Evolutionary conservation across 2,113 vertebrate species (phyloP).

Genomic region (Galemys pyrenaicus): DNA sequence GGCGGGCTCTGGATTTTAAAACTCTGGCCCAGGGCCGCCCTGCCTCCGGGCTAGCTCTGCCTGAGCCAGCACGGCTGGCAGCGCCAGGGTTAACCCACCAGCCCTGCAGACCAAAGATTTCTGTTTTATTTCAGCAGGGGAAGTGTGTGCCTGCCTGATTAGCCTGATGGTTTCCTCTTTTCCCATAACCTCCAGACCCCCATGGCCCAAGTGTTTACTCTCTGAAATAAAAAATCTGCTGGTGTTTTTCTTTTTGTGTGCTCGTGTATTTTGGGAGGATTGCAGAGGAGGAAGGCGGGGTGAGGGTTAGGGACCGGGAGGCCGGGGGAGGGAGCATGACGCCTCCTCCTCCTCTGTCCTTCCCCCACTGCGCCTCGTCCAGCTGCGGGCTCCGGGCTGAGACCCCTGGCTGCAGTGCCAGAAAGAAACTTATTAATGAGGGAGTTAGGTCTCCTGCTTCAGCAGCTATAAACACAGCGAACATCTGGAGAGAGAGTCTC

Average conservation of each 20-base stretch:
- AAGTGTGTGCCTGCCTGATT: conserved; percentile 98
- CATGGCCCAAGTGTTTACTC: conserved; percentile 98
- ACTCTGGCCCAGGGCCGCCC: neutral
- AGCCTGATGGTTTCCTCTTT: conserved; percentile 99
- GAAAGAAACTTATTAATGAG: conserved; percentile 84
- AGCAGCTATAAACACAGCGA: conserved; percentile 89
- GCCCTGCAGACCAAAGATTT: conserved; percentile 83
- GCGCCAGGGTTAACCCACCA: conserved; percentile 84
- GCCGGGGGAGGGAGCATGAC: conserved; percentile 44
- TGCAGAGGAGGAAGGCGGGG: conserved; percentile 80
- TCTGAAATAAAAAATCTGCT: conserved; percentile 98
- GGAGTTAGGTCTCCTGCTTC: conserved; percentile 83
- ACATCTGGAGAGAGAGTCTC: conserved; percentile 86
- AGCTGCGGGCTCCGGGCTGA: conserved; percentile 84
- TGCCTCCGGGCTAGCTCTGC: neutral
- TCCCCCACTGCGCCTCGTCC: conserved; percentile 77
- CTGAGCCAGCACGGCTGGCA: conserved; percentile 74
- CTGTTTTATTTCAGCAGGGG: conserved; percentile 94
- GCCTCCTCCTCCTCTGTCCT: conserved; percentile 52
- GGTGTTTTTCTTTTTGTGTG: conserved; percentile 89
- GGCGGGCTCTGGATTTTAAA: neutral
- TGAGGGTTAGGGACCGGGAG: conserved; percentile 68
- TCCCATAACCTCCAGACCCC: conserved; percentile 99
- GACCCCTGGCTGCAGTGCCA: conserved; percentile 81
- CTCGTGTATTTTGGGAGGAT: conserved; percentile 88